phyloP scores from a whole-genome alignment of 2,888 invertebrate genomes.

The Xestia ashworthii region DNA sequence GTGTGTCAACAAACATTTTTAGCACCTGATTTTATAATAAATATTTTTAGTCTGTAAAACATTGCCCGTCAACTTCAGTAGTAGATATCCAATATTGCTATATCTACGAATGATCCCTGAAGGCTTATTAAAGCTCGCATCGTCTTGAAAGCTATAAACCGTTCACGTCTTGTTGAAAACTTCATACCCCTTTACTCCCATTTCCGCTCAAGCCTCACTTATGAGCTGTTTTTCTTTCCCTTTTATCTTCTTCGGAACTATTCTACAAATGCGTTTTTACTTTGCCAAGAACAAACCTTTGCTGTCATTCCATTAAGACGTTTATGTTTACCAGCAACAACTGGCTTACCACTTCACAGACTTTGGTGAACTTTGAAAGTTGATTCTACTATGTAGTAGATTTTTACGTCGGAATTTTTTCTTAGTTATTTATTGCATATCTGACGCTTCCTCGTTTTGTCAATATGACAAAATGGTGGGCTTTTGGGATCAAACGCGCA shows the following conservation, averaged over 20 bases:
- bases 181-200: constrained; percentile 47
- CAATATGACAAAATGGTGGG: neutral
- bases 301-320: constrained; percentile 9
- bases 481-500: neutral
- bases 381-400: constrained; percentile 3
- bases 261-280: constrained; percentile 21
- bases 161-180: constrained; percentile 43
- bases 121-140: constrained; percentile 32
- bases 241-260: constrained; percentile 32
- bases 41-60: constrained; percentile 19
- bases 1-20: constrained; percentile 31
- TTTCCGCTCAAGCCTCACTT: constrained; percentile 27
- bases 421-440: neutral
- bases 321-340: constrained; percentile 24
- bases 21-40: constrained; percentile 23
- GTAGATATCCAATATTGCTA: constrained; percentile 5
- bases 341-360: constrained; percentile 4
- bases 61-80: neutral
- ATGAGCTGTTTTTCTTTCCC: constrained; percentile 26
- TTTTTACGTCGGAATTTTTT: neutral
- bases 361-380: constrained; percentile 1
- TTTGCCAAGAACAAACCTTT: constrained; percentile 11
- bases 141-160: constrained; percentile 47
- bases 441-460: neutral
- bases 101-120: constrained; percentile 7